Base-by-base conservation (phyloP, 2,797 vertebrate species). In the Xiphorhynchus erythropygius region DNA sequence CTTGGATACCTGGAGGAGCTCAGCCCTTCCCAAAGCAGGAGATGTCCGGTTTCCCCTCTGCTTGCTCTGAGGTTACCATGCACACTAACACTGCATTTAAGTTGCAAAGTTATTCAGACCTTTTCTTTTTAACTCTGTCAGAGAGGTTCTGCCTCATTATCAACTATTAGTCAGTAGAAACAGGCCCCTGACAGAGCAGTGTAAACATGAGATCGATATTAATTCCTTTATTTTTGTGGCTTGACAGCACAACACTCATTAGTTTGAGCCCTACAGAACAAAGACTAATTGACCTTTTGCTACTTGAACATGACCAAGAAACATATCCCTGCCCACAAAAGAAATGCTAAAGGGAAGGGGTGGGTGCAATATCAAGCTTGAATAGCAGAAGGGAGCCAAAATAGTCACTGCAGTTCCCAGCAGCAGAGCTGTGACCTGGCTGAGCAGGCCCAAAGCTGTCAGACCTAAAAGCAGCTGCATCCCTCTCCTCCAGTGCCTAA, bases 401-500 rank as follows among this genome's bases (percentile, higher is more conserved):
- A 11, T 9, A 32, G 27, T 37, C 81, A 57, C 25, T 25, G 47
- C 33, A 18, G 28, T 39, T 18, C 71, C 42, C 11, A 11, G 35
- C 57, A 91, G 62, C 28, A 59, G 52, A 73, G 41, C 55, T 42
- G 22, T 23, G 49, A 25, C 30, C 18, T 10, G 25, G 41, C 30
- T 57, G 32, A 33, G 9, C 47, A 94, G 52, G 16, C 11, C 8
- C 52, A 73, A 41, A 90, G 49, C 55, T 69, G 21, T 33, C 23
- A 13, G 18, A 64, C 32, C 49, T 35, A 32, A 44, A 28, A 30
- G n/a, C 25, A 75, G 0, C 0, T 18, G 44, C 39, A 23, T 16
- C 42, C 42, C 11, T 53, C 53, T 67, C 30, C 59, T 57, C 33
- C 53, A 49, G n/a, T 3, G 19, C 44, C 28, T 27, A 18, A 50